Conservation (phyloP, 2,797 vertebrate genomes). For the Limnodromus scolopaceus region DNA sequence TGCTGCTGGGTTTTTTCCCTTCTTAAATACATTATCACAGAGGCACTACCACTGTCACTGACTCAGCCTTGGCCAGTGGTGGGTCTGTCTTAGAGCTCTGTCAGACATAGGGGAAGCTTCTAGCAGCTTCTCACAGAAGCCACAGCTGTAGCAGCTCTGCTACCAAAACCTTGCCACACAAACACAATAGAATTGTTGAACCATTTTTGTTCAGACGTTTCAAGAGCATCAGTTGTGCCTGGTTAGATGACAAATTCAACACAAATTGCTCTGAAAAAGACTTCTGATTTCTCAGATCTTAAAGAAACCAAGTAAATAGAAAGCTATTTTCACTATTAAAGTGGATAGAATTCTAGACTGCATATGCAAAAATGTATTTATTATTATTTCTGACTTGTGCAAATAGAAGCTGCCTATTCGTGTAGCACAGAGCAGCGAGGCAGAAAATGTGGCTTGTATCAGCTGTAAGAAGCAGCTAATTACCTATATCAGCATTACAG, state of each 20-base stretch:
- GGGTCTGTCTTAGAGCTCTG: background rate
- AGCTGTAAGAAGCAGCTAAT: slow-evolving; percentile 50
- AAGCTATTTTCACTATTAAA: background rate
- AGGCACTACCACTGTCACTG: fast-evolving
- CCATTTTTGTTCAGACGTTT: background rate
- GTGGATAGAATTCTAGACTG: background rate
- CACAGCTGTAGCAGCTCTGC: background rate
- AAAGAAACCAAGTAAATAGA: background rate
- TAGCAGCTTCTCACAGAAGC: background rate
- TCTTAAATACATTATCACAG: background rate
- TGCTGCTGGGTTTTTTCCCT: background rate
- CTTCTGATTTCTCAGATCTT: background rate
- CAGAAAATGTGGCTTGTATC: background rate
- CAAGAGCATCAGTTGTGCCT: background rate
- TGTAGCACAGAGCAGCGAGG: background rate
- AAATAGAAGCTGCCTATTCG: background rate
- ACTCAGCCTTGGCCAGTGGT: background rate
- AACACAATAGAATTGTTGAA: background rate
- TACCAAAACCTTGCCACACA: background rate
- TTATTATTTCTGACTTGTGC: slow-evolving; percentile 7
- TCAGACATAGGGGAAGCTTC: too few relatives aligned
- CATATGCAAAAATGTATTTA: background rate
- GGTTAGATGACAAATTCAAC: background rate
- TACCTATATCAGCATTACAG: slow-evolving; percentile 40
- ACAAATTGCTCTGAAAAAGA: fast-evolving